These are phyloP conservation scores for Microtus montanus DNA, from an alignment of 2,113 vertebrate genomes.

Conservation along the genomic window DNA sequence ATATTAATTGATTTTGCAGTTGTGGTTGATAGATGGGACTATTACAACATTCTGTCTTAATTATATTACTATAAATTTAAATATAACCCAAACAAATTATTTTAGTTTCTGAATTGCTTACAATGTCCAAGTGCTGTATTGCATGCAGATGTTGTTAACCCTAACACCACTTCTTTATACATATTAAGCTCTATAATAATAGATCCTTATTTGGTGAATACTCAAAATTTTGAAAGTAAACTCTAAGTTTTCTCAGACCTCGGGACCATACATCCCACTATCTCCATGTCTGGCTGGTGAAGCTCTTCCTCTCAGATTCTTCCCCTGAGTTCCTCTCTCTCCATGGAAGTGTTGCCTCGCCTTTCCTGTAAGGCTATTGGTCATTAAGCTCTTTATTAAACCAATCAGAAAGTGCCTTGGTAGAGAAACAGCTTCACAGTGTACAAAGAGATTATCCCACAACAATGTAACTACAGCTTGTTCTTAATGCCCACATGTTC, in stretches of 20 bases:
- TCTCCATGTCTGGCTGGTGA: background rate
- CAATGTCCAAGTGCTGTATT: background rate
- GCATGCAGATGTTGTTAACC: background rate
- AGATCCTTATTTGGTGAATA: background rate
- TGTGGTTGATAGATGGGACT: background rate
- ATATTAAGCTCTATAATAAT: background rate
- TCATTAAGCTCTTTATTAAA: background rate
- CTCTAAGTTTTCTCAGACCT: background rate
- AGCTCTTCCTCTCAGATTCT: background rate
- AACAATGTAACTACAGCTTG: background rate
- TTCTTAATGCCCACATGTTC: background rate
- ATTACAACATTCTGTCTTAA: background rate
- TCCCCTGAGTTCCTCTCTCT: background rate
- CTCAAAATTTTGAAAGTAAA: background rate
- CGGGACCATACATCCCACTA: background rate
- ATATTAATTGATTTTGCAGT: background rate
- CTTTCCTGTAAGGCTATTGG: background rate
- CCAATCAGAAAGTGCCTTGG: background rate
- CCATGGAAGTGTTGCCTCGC: background rate
- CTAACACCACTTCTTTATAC: background rate
- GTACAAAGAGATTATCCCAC: background rate
- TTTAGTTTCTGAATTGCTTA: background rate
- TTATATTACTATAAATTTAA: conserved; percentile 21
- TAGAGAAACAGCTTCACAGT: background rate
- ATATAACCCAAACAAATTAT: background rate